These are phyloP conservation scores for Hylaeus anthracinus DNA, from an alignment of 1,140 invertebrate species.

Conservation along the genomic window DNA sequence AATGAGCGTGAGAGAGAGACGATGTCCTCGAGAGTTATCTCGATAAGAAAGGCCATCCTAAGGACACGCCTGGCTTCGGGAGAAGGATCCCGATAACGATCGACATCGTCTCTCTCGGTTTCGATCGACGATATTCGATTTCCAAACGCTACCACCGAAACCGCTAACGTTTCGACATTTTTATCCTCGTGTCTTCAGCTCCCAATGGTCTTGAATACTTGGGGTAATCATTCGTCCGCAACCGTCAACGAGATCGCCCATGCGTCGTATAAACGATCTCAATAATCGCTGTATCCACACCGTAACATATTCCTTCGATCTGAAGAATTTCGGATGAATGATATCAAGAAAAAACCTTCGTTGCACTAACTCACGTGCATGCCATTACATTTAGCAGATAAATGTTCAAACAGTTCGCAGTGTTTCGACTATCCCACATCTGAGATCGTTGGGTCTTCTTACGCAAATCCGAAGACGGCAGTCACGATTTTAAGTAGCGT, in stretches of 20 bases:
- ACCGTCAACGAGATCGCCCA: slow-evolving; percentile 28
- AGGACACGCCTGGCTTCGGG: slow-evolving; percentile 71
- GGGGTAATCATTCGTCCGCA: slow-evolving; percentile 41
- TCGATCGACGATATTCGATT: slow-evolving; percentile 46
- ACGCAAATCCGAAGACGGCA: not conserved
- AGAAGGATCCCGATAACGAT: slow-evolving; percentile 58
- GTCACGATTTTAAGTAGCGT: not conserved
- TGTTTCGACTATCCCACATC: not conserved
- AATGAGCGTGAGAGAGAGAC: slow-evolving; percentile 50
- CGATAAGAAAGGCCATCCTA: slow-evolving; percentile 80
- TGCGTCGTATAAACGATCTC: slow-evolving; percentile 13
- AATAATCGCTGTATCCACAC: slow-evolving; percentile 2
- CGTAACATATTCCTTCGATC: not conserved
- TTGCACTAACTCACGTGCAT: too few species aligned
- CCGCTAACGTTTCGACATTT: slow-evolving; percentile 8
- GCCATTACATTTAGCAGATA: too few species aligned
- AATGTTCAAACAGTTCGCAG: too few species aligned
- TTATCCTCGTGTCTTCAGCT: not conserved
- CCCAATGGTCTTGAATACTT: slow-evolving; percentile 18
- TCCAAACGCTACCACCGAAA: slow-evolving; percentile 53
- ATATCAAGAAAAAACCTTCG: too few species aligned
- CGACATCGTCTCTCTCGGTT: slow-evolving; percentile 45
- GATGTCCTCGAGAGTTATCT: slow-evolving; percentile 69
- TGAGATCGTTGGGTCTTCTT: not conserved
- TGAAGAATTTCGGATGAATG: too few species aligned